phyloP scores from a whole-genome alignment of 2,113 vertebrate genomes.

The Hippolais icterina region DNA sequence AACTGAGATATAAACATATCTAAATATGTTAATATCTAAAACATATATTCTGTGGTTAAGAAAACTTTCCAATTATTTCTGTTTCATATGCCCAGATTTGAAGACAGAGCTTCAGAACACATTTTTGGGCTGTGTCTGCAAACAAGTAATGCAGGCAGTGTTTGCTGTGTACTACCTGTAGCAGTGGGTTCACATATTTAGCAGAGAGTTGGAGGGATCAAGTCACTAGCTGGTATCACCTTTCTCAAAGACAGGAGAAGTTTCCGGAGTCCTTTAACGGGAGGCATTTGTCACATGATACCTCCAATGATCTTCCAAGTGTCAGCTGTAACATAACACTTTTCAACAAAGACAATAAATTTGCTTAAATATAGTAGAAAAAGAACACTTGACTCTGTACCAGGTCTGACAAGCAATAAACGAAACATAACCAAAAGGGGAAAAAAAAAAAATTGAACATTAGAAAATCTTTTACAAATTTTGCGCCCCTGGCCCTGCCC shows the following conservation, averaged over 20 bases:
- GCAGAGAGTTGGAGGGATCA: not conserved
- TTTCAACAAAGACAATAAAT: slow-evolving; percentile 53
- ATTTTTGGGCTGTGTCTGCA: not conserved
- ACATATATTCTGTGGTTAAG: not conserved
- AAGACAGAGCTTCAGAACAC: not conserved
- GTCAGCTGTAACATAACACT: slow-evolving; percentile 39
- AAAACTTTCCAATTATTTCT: not conserved
- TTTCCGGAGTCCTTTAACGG: not conserved
- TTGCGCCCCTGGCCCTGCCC: fast-evolving
- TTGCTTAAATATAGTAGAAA: slow-evolving; percentile 55
- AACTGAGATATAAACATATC: not conserved
- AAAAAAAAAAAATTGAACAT: not conserved
- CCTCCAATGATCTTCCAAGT: slow-evolving; percentile 21
- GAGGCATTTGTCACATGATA: slow-evolving; percentile 8
- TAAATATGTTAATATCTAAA: not conserved
- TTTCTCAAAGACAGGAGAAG: not conserved
- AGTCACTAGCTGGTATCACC: not conserved
- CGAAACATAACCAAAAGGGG: not conserved
- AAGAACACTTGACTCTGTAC: slow-evolving; percentile 67
- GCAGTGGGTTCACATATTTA: too few species aligned
- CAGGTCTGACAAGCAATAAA: slow-evolving; percentile 46
- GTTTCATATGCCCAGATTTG: not conserved
- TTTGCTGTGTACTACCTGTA: not conserved
- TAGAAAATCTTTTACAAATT: slow-evolving; percentile 75
- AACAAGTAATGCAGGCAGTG: not conserved